Conservation (phyloP, 2,113 vertebrate genomes). For the Gasterosteus nipponicus region DNA sequence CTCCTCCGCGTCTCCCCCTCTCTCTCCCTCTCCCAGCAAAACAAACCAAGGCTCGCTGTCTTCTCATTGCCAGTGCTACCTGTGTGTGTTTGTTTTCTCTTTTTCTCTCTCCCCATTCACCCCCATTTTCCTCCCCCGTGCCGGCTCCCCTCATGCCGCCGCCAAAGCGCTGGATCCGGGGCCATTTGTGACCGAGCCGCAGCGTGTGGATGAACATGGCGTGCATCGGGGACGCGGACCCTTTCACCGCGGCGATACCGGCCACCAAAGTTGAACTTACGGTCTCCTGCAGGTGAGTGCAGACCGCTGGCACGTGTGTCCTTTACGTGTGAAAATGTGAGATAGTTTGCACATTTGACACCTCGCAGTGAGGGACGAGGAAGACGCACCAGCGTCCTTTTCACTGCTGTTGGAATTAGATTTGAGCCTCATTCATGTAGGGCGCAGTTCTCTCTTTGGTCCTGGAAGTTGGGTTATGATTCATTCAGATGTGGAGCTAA, state of each 20-base stretch:
- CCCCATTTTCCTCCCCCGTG: no score
- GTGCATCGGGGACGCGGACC: conserved; percentile 90
- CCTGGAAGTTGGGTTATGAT: not conserved
- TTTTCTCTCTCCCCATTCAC: no score
- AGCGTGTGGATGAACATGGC: conserved; percentile 84
- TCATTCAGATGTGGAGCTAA: not conserved
- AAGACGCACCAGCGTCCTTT: not conserved
- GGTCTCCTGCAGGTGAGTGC: conserved; percentile 93
- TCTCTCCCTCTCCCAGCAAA: not conserved
- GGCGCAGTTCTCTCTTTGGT: not conserved
- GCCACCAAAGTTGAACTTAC: conserved; percentile 96
- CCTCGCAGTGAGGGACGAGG: not conserved
- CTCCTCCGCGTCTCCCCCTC: not conserved
- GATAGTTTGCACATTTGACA: not conserved
- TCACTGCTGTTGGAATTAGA: not conserved
- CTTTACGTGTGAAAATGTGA: not conserved
- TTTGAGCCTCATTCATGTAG: not conserved
- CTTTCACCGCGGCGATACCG: conserved; percentile 90
- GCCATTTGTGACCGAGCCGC: conserved; percentile 53
- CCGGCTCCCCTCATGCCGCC: conserved; percentile 56
- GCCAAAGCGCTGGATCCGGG: conserved; percentile 34
- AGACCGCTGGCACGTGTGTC: not conserved
- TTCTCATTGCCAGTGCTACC: not conserved
- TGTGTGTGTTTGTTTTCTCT: not conserved
- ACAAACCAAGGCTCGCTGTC: not conserved